A percentile compares a stretch with the other conserved stretches of the same genome.
Evolutionary conservation across 2,888 invertebrate species (phyloP).

Genomic region (Oligia latruncula): DNA sequence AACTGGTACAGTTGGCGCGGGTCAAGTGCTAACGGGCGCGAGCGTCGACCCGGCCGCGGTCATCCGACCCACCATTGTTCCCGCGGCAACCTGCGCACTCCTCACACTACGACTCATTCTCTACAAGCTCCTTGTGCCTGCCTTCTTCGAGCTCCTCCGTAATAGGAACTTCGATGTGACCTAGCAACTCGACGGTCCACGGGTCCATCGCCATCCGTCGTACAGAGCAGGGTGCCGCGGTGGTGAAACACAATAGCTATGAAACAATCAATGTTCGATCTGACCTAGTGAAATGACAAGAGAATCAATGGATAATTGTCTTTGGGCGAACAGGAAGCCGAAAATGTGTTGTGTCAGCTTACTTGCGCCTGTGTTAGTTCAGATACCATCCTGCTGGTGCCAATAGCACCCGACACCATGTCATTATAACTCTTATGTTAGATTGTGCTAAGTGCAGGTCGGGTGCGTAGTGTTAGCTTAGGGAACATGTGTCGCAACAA

Average conservation of each 20-base stretch:
- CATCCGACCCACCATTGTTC: constrained; percentile 51
- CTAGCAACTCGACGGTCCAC: neutral
- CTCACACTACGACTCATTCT: neutral
- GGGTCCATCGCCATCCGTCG: neutral
- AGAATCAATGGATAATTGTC: neutral
- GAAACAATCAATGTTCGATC: constrained; percentile 3
- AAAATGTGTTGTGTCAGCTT: neutral
- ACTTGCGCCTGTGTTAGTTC: neutral
- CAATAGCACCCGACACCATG: neutral
- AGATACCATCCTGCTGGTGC: neutral
- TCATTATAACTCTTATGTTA: too few species aligned
- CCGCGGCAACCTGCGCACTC: neutral
- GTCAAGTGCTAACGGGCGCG: constrained; percentile 37
- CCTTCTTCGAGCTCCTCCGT: neutral
- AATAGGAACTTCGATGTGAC: neutral
- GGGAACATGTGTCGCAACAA: constrained; percentile 15
- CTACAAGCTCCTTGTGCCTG: constrained; percentile 9
- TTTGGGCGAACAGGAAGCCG: neutral
- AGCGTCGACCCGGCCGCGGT: constrained; percentile 47
- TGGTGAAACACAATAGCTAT: neutral
- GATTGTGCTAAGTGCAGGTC: neutral
- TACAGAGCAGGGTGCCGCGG: too few species aligned
- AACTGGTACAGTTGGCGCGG: constrained; percentile 23
- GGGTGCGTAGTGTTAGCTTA: neutral
- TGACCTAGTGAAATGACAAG: neutral